These are phyloP conservation scores for Synergus umbraculus DNA, from an alignment of 2,888 invertebrate genomes.

Conservation along the genomic window DNA sequence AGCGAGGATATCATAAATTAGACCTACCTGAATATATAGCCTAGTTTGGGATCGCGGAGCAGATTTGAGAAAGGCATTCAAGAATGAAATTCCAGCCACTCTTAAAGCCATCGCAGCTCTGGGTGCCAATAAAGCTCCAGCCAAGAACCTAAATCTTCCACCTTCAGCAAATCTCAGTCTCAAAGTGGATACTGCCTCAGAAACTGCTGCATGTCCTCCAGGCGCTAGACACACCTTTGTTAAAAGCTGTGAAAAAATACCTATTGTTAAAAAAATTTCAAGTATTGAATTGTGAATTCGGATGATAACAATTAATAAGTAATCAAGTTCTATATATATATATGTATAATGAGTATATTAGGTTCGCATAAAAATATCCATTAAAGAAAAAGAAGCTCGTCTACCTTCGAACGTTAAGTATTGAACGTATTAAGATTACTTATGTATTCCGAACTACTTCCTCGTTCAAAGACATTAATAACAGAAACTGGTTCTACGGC, in stretches of 20 bases:
- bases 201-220: slow-evolving; percentile 90
- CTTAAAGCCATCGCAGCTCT: slow-evolving; percentile 83
- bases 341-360: neutral
- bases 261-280: too few relatives aligned
- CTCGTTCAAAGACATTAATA: slow-evolving; percentile 27
- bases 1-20: slow-evolving; percentile 16
- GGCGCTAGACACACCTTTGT: slow-evolving; percentile 89
- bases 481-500: slow-evolving; percentile 34
- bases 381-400: slow-evolving; percentile 14
- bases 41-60: slow-evolving; percentile 87
- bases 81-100: slow-evolving; percentile 89
- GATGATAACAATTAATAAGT: neutral
- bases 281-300: too few relatives aligned
- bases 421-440: slow-evolving; percentile 14
- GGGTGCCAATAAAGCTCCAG: slow-evolving; percentile 91
- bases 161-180: slow-evolving; percentile 94
- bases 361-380: neutral
- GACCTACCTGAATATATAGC: slow-evolving; percentile 86
- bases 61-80: slow-evolving; percentile 89
- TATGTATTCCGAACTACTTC: slow-evolving; percentile 32
- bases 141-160: slow-evolving; percentile 92
- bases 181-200: slow-evolving; percentile 93
- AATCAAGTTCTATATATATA: neutral
- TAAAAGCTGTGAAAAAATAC: slow-evolving; percentile 83
- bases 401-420: neutral